phyloP scores from a whole-genome alignment of 2,113 vertebrate genomes.

The Erythrolamprus reginae region DNA sequence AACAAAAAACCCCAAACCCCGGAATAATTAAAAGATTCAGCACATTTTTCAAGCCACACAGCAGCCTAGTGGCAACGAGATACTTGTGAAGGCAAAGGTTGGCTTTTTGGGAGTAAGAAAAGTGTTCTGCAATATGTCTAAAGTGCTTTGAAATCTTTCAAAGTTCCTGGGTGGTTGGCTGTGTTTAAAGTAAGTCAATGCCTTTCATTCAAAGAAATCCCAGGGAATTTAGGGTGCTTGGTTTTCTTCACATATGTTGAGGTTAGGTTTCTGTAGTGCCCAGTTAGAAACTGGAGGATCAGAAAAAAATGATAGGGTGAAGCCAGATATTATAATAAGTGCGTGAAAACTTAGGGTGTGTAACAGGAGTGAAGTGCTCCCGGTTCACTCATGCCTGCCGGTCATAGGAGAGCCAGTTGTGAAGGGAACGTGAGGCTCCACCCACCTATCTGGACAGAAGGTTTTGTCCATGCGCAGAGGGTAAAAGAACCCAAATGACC shows the following conservation, averaged over 20 bases:
- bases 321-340: background rate
- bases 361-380: too few relatives aligned
- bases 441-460: too few relatives aligned
- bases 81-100: conserved; percentile 7
- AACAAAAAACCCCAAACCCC: background rate
- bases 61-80: background rate
- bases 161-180: background rate
- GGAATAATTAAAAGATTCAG: conserved; percentile 11
- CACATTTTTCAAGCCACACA: conserved; percentile 20
- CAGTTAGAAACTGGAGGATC: background rate
- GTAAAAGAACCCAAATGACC: too few relatives aligned
- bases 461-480: too few relatives aligned
- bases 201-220: background rate
- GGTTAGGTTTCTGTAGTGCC: background rate
- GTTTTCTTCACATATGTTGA: background rate
- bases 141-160: background rate
- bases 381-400: too few relatives aligned
- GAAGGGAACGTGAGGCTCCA: too few relatives aligned
- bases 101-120: background rate
- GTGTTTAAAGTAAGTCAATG: background rate
- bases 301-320: background rate
- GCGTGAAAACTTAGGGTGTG: background rate
- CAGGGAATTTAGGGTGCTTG: background rate
- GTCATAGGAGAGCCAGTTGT: too few relatives aligned
- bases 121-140: background rate